Base-by-base conservation (phyloP, 2,888 invertebrate genomes). In the Odontocerum albicorne region DNA sequence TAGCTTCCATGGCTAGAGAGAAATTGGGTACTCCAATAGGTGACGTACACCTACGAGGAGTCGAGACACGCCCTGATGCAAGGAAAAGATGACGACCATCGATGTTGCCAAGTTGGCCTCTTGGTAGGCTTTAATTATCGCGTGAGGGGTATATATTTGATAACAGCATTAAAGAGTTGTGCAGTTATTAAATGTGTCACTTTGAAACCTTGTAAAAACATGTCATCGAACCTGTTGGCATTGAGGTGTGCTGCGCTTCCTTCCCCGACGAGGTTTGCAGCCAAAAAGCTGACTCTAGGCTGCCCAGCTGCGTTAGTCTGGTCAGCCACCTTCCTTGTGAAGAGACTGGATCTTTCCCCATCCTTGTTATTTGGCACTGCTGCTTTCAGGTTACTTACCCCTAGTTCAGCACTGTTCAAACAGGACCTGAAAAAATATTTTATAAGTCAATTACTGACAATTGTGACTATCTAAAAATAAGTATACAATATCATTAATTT, bases 281-380 rank as follows among this genome's bases (percentile, higher is more conserved):
- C 22, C 13, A 49, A 22, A 12, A 49, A 49, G 32, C 49, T 49
- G 20, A 49, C 49, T 22, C 20, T 32, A 16, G 20, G 8, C n/a
- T 40, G 20, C 4, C 10, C 10, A 27, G 6, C 10, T 21, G 16
- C 19, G 3, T 10, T 10, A 20, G 12, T 21, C 8, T 40, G 40
- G 17, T 40, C 40, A 40, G 20, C 21, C n/a, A 21, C 10, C 13
- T 20, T 40, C 17, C 40, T 40, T 6, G 13, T 19, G 21, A 40
- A 40, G 19, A 40, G 2, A 3, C 20, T 17, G 2, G 12, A 4
- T 12, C 21, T 13, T 15, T 12, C 38, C 2, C 40, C 40, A 21
- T 21, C 40, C n/a, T 40, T 21, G 21, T 21, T 20, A 13, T 3
- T 13, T 15, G 17, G 10, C 15, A 38, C 2, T n/a, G 40, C 4